Evolutionary conservation across 37 sponge, comb jelly and placozoan genomes (phyloP).

Genomic region (Spongilla lacustris): DNA sequence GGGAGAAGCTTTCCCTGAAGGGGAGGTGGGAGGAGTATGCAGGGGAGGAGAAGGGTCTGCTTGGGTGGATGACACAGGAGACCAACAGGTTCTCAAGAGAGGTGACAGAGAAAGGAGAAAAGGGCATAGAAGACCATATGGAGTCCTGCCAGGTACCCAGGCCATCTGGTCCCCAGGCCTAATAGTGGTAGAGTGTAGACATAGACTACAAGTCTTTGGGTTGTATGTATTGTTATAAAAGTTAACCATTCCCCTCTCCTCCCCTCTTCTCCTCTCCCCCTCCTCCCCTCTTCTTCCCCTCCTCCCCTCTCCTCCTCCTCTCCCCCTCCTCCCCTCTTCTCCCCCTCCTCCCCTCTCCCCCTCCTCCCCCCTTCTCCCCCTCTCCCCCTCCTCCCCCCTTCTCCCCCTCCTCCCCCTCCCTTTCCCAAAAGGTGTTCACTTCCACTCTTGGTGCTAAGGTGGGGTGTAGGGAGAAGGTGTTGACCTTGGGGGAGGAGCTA

Average conservation of each 20-base stretch:
- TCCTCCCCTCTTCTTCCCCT: too few species aligned
- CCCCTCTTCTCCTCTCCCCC: too few species aligned
- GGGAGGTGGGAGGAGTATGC: slow-evolving; percentile 61
- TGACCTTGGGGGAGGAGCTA: slow-evolving; percentile 33
- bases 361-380: too few species aligned
- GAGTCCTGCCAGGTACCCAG: slow-evolving; percentile 67
- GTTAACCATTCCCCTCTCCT: background rate
- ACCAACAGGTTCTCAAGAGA: slow-evolving; percentile 54
- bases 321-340: too few species aligned
- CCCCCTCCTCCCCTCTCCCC: too few species aligned
- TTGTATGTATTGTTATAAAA: too few species aligned
- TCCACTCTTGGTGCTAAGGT: slow-evolving; percentile 47
- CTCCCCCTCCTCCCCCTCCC: background rate
- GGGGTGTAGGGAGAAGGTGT: slow-evolving; percentile 9
- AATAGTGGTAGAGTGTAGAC: too few species aligned
- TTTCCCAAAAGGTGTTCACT: background rate
- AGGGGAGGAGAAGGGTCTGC: slow-evolving; percentile 44
- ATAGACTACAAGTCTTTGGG: background rate
- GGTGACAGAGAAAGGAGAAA: slow-evolving; percentile 63
- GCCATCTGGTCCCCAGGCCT: background rate
- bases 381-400: background rate
- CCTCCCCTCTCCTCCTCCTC: too few species aligned
- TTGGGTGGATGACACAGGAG: slow-evolving; percentile 68
- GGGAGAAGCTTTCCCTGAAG: slow-evolving; percentile 27
- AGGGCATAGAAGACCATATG: slow-evolving; percentile 72